Percentiles rank a stretch among this genome's conserved stretches.
Conservation (phyloP, 2,797 vertebrate genomes). For the Gambelia wislizenii region DNA sequence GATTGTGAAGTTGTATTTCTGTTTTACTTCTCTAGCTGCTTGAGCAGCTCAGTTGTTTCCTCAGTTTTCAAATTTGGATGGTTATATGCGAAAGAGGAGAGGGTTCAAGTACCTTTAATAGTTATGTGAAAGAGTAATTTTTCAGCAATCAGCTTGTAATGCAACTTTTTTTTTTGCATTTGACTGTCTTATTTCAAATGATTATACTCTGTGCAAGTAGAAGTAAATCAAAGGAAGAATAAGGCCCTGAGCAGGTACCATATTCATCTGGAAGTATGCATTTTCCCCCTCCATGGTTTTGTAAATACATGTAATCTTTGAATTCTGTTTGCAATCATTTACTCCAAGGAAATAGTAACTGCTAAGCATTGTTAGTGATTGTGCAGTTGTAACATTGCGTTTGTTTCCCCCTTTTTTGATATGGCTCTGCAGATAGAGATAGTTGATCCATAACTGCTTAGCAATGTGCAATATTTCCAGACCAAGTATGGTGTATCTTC, state of each 20-base stretch:
- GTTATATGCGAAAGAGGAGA: neutral
- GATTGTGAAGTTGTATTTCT: neutral
- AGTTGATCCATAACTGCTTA: neutral
- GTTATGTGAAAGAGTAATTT: no score
- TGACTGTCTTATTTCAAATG: no score
- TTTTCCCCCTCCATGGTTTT: neutral
- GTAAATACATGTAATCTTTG: no score
- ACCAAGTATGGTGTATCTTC: neutral
- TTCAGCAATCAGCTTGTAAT: no score
- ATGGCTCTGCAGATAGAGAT: neutral
- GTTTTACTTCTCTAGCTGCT: neutral
- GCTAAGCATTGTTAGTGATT: no score
- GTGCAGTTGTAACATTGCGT: no score
- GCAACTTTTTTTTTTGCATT: no score
- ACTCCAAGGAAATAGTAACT: neutral
- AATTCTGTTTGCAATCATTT: neutral
- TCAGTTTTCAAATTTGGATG: neutral
- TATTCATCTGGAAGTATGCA: neutral
- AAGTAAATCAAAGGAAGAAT: neutral
- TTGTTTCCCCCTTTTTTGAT: neutral
- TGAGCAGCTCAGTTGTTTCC: neutral
- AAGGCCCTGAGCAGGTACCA: neutral
- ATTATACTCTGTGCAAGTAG: neutral
- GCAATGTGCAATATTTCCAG: neutral
- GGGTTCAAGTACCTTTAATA: neutral